phyloP scores from a whole-genome alignment of 2,888 invertebrate genomes.

The Patella ulyssiponensis region DNA sequence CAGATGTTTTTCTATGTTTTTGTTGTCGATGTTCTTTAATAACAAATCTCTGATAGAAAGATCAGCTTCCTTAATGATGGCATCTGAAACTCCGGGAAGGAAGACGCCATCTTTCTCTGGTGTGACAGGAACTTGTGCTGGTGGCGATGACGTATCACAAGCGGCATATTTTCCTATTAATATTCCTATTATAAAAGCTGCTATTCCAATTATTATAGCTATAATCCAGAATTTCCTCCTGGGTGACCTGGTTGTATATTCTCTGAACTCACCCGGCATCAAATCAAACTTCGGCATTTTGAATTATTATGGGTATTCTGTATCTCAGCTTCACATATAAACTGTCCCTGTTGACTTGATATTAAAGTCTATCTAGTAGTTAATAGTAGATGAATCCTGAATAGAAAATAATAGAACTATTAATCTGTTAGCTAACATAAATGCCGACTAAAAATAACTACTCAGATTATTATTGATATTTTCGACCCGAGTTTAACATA shows the following conservation, averaged over 20 bases:
- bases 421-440: too few species aligned
- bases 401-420: too few species aligned
- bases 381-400: too few species aligned
- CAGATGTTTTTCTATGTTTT: constrained; percentile 19
- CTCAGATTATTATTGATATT: too few species aligned
- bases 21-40: constrained; percentile 14
- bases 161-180: constrained; percentile 49
- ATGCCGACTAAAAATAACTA: too few species aligned
- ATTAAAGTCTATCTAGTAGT: too few species aligned
- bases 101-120: not conserved
- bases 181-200: constrained; percentile 43
- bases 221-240: not conserved
- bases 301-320: too few species aligned
- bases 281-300: not conserved
- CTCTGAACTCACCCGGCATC: not conserved
- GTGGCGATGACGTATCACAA: constrained; percentile 14
- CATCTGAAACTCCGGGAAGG: constrained; percentile 10
- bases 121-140: not conserved
- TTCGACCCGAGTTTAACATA: too few species aligned
- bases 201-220: constrained; percentile 15
- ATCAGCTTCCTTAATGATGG: constrained; percentile 16
- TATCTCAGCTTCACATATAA: too few species aligned
- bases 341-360: too few species aligned
- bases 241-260: not conserved
- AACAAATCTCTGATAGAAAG: not conserved